Base-by-base conservation (phyloP, 2,113 vertebrate genomes). In the Catharus minimus region DNA sequence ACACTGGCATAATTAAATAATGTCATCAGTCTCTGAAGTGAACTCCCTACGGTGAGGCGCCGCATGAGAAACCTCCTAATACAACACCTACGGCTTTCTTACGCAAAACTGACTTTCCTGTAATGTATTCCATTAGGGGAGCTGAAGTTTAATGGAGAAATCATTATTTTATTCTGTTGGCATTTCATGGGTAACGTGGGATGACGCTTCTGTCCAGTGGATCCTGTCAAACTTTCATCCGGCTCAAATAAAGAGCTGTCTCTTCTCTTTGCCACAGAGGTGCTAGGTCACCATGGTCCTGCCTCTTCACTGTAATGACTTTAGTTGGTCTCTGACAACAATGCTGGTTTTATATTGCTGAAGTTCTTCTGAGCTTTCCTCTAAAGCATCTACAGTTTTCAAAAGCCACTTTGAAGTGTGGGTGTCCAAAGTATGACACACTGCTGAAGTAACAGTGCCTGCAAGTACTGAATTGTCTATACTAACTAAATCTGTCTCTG, bases 1-100 rank as follows among this genome's bases (percentile, higher is more conserved):
- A 95, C 88, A 86, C 49, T 43, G 92, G 96, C 82, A 84, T 95
- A 97, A 97, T 97, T 97, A 96, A 97, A 97, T 96, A 94, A 96
- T 65, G 85, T 89, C 96, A 95, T 93, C 91, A 93, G 91, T 49
- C 80, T 96, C 94, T 92, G 93, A 96, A 96, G 96, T 90, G 86
- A 38, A 33, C 86, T 93, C 92, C 96, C 96, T 78, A 85, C 3
- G 18, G 97, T 75, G 94, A 90, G 46, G 69, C 93, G 69, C 85
- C 9, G 36, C 89, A 43, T 36, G 90, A 97, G 90, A 95, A 91
- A 65, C 66, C 89, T 96, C 95, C 94, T 96, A 96, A 97, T 88
- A 95, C 4, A 44, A 91, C 95, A 97, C 96, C 93, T 93, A 78
- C 13, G 11, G 67, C 78, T 95, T 94, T 94, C 88, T 36, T 75